A percentile compares a stretch with the other conserved stretches of the same genome.
Evolutionary conservation across 1,140 invertebrate species (phyloP).

Genomic region (Drosophila nigrodunni): DNA sequence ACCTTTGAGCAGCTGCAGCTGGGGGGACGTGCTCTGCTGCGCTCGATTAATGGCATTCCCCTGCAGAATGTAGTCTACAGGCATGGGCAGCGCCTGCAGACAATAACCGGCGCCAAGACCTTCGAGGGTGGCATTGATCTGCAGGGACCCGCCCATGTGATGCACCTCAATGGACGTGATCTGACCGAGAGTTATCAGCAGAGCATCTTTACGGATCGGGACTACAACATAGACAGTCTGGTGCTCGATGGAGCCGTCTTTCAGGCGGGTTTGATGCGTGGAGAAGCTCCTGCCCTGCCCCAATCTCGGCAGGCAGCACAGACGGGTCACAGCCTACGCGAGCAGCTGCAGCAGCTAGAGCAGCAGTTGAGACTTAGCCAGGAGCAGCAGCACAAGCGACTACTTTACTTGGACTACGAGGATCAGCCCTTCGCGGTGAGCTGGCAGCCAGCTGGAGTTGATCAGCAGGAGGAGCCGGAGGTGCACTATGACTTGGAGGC

Average conservation of each 20-base stretch:
- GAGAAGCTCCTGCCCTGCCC: not conserved
- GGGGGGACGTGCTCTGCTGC: slow-evolving; percentile 40
- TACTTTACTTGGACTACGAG: slow-evolving; percentile 70
- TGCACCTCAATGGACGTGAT: slow-evolving; percentile 63
- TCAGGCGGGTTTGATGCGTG: slow-evolving; percentile 42
- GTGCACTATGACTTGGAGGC: slow-evolving; percentile 10
- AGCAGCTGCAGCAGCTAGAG: slow-evolving; percentile 17
- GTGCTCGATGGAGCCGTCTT: slow-evolving; percentile 61
- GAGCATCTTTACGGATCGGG: slow-evolving; percentile 62
- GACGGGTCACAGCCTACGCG: not conserved
- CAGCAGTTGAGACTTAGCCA: not conserved
- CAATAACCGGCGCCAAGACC: slow-evolving; percentile 57
- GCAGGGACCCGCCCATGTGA: slow-evolving; percentile 60
- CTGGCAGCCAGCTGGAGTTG: slow-evolving; percentile 23
- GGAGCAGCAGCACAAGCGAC: slow-evolving; percentile 9
- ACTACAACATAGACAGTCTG: slow-evolving; percentile 76
- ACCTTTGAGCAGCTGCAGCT: slow-evolving; percentile 68
- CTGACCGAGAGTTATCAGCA: slow-evolving; percentile 66
- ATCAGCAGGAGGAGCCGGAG: not conserved
- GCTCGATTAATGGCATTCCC: slow-evolving; percentile 63
- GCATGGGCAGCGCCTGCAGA: slow-evolving; percentile 53
- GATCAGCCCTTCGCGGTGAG: not conserved
- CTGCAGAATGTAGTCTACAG: slow-evolving; percentile 58
- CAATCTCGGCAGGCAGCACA: not conserved
- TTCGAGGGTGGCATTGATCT: slow-evolving; percentile 53